Conservation (phyloP, 2,797 vertebrate species). For the Semaprochilodus insignis region DNA sequence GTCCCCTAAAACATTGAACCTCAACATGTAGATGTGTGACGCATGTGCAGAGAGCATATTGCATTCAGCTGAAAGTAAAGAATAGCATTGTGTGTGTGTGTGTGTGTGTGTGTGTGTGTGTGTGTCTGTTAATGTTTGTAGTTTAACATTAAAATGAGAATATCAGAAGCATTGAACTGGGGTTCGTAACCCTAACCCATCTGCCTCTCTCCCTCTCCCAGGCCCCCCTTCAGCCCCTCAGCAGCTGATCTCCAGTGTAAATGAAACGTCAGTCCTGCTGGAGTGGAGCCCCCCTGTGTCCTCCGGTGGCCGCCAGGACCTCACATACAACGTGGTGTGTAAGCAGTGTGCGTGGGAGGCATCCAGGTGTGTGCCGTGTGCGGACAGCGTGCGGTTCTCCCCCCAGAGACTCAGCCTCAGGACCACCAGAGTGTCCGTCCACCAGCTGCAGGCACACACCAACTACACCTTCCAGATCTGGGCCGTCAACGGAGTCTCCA, state of each 20-base stretch:
- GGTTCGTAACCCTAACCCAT: background rate
- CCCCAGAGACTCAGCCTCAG: constrained; percentile 91
- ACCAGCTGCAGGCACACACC: constrained; percentile 94
- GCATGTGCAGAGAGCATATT: too few relatives aligned
- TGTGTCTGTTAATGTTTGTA: too few relatives aligned
- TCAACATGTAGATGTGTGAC: too few relatives aligned
- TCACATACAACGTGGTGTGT: constrained; percentile 94
- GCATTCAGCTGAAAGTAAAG: too few relatives aligned
- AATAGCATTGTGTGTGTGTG: too few relatives aligned
- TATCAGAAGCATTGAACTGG: too few relatives aligned
- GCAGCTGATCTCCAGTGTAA: constrained; percentile 96
- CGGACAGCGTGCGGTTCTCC: constrained; percentile 91
- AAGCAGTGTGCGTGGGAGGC: constrained; percentile 88
- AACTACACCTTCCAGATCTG: constrained; percentile 99
- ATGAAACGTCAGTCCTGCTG: constrained; percentile 96
- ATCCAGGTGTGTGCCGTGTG: constrained; percentile 88
- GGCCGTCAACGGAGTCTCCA: constrained; percentile 95
- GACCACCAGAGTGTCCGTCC: constrained; percentile 91
- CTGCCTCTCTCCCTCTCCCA: constrained; percentile 65
- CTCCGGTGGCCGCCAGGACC: constrained; percentile 90
- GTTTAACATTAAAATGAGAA: too few relatives aligned
- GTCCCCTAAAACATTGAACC: too few relatives aligned
- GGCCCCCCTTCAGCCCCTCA: constrained; percentile 92
- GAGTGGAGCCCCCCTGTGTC: constrained; percentile 93
- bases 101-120: too few relatives aligned